Evolutionary conservation across 2,113 vertebrate genomes (phyloP), one percentile per base, ranked within the genome.

Genomic region (Athene cunicularia): DNA sequence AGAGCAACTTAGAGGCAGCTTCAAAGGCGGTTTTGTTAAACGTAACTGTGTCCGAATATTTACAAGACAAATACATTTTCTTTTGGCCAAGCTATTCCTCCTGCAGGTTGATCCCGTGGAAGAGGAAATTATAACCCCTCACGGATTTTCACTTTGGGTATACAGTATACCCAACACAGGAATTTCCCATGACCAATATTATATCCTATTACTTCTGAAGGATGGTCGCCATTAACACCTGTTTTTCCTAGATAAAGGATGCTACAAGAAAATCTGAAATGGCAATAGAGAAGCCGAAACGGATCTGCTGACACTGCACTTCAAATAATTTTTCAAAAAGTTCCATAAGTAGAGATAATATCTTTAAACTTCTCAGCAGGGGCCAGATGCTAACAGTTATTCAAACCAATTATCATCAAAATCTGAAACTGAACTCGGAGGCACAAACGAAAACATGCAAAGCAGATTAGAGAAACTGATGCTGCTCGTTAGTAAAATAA

Each of bases 1-100:
- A 15, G 88, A 95, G 63, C 66, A 95, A 80, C 94, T 64, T 58
- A 81, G 8, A 81, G 88, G 88, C 41, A 92, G 93, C 94, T 97
- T 86, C 97, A 98, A 98, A 98, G 95, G 85, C 52, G 87, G n/a
- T 73, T 88, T 96, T 90, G 52, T 58, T 27, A 32, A 68, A 11
- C 4, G 0, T 43, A 95, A 62, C 89, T n/a, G 49, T 4, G 39
- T 63, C 35, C 93, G 91, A 49, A 22, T 77, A 64, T 32, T 58
- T 41, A 28, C 39, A 62, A 8, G 7, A 43, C 16, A 27, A 67
- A 71, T 19, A 47, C 1, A 0, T 33, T 43, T 56, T 8, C 5
- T 4, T 91, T 47, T 7, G 58, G n/a, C 21, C 39, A 68, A 68
- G 26, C 6, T 59, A 17, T 22, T 88, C 33, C 30, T 59, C 41